Base-by-base conservation (phyloP, 2,113 vertebrate genomes). In the Protobothrops mucrosquamatus region DNA sequence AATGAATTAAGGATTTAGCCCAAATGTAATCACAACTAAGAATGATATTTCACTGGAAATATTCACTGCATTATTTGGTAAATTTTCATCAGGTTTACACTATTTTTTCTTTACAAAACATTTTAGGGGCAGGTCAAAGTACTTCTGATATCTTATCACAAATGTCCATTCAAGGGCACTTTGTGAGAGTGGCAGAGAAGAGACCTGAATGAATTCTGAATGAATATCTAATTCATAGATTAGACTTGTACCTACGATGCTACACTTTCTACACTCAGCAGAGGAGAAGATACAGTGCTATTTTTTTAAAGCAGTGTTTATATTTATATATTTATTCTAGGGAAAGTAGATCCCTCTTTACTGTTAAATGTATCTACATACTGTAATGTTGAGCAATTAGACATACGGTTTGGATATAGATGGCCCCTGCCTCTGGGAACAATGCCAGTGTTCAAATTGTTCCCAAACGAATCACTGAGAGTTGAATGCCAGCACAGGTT, bases 401-500 rank as follows among this genome's bases (percentile, higher is more conserved):
- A 97, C 96, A 96, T 95, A 95, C 95, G 95, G 95, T 95, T 95
- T 95, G 97, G 96, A 95, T 96, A 95, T 96, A 95, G 94, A 95
- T 96, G 95, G 94, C 97, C 95, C 95, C 92, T 97, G 96, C 95
- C 96, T 95, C 94, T 94, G 96, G 95, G 96, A 97, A 96, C 95
- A 97, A 96, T 95, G 97, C 96, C 96, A 96, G 93, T 92, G 94
- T 95, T 97, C 96, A 97, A 96, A 97, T 97, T 96, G 96, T 95
- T 97, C 96, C 96, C 89, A 96, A 96, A 97, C 94, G 95, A 96
- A 95, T 94, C 96, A 96, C 96, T 94, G 94, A 94, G 94, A 96
- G 96, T 95, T 95, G 96, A 96, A 97, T 96, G 97, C 96, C 96
- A 97, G 94, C 96, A 97, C 96, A 97, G 96, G 96, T 97, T 96